Conservation (phyloP, 2,113 vertebrate species). For the Piaya cayana region DNA sequence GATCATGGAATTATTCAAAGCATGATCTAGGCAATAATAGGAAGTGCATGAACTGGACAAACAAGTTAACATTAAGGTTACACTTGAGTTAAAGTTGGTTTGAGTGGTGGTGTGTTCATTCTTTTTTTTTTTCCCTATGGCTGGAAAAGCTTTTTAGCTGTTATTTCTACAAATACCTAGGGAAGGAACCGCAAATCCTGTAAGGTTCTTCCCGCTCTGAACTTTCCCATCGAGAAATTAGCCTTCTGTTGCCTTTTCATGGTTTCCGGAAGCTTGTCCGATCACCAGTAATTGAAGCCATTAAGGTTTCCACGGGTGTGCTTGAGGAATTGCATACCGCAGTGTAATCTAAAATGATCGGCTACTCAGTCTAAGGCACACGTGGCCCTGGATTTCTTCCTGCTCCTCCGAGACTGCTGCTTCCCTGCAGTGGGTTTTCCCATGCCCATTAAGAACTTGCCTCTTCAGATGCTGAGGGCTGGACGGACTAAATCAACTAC, state of each 20-base stretch:
- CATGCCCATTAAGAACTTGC: neutral
- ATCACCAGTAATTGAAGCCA: neutral
- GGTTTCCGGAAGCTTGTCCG: neutral
- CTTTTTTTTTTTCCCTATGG: neutral
- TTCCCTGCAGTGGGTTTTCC: neutral
- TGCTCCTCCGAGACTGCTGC: neutral
- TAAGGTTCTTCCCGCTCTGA: neutral
- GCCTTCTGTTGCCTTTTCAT: neutral
- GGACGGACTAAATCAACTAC: neutral
- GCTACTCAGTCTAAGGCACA: neutral
- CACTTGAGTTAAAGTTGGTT: neutral
- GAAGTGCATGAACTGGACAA: slow-evolving; percentile 42
- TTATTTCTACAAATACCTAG: neutral
- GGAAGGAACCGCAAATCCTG: accelerated
- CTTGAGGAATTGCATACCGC: slow-evolving; percentile 10
- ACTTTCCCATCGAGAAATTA: neutral
- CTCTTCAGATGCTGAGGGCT: neutral
- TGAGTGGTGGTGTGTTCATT: neutral
- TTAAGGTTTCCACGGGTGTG: neutral
- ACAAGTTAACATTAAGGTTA: neutral
- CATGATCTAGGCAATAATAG: slow-evolving; percentile 38
- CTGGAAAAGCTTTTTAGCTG: neutral
- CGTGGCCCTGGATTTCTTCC: neutral
- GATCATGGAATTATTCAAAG: neutral
- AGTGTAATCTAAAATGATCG: neutral